Percentiles rank a stretch among this genome's conserved stretches.
phyloP scores from a whole-genome alignment of 2,888 invertebrate genomes.

The Dynastes grantii region DNA sequence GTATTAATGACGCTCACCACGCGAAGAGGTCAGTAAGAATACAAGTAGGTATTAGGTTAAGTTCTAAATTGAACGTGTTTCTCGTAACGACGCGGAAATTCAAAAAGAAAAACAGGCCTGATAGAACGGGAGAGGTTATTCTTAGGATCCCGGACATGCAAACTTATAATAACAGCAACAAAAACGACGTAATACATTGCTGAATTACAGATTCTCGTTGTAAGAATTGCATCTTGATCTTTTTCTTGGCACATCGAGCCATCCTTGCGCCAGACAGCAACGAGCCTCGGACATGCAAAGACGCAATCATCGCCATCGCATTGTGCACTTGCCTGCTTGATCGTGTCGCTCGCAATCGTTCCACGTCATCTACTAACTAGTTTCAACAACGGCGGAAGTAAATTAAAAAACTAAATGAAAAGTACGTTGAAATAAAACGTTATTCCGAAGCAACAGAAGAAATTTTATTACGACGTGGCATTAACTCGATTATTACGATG shows the following conservation, averaged over 20 bases:
- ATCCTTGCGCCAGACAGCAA: slow-evolving; percentile 2
- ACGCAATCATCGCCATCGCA: not conserved
- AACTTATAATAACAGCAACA: slow-evolving; percentile 4
- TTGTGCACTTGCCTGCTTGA: not conserved
- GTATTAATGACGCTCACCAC: too few species aligned
- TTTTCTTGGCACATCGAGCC: slow-evolving; percentile 1
- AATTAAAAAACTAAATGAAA: slow-evolving; percentile 20
- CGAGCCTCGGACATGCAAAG: slow-evolving; percentile 18
- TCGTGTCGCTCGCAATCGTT: slow-evolving; percentile 1
- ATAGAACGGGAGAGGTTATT: not conserved
- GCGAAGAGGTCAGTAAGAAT: too few species aligned
- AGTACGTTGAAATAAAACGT: not conserved
- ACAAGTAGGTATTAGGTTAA: not conserved
- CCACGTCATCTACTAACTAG: not conserved
- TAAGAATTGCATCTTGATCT: slow-evolving; percentile 14
- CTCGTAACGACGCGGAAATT: not conserved
- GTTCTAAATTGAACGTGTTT: not conserved
- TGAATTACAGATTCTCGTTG: not conserved
- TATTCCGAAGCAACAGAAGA: not conserved
- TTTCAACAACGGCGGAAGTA: not conserved
- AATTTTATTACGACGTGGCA: slow-evolving; percentile 16
- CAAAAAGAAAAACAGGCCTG: not conserved
- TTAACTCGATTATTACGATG: slow-evolving; percentile 26
- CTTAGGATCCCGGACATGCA: not conserved
- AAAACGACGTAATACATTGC: too few species aligned